Percentiles rank a stretch among this genome's conserved stretches.
Conservation (phyloP, 2,797 vertebrate genomes). For the Gymnocypris eckloni region DNA sequence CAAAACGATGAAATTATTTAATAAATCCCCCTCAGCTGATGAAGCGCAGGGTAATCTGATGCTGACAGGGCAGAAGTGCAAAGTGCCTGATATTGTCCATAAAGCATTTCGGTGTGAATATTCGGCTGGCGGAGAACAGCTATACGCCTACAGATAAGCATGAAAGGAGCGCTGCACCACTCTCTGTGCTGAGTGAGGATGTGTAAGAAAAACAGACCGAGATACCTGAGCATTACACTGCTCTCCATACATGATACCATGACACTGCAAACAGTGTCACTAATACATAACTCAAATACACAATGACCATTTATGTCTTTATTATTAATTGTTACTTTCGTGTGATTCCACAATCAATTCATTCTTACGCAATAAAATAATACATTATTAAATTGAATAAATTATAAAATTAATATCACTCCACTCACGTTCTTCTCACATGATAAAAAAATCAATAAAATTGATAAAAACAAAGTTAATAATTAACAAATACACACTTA, state of each 20-base stretch:
- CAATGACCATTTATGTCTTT: neutral
- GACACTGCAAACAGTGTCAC: neutral
- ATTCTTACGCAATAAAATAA: neutral
- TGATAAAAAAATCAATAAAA: neutral
- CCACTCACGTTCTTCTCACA: neutral
- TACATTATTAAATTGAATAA: neutral
- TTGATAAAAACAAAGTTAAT: neutral
- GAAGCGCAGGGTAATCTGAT: slow-evolving; percentile 22
- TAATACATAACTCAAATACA: neutral
- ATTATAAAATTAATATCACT: neutral
- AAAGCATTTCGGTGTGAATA: slow-evolving; percentile 56
- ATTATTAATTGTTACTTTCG: neutral
- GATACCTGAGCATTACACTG: neutral
- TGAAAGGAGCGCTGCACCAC: neutral
- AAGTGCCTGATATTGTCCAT: slow-evolving; percentile 44
- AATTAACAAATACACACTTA: neutral
- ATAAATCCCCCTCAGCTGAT: slow-evolving; percentile 50
- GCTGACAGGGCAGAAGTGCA: slow-evolving; percentile 56
- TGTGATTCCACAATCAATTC: neutral
- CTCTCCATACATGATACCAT: neutral
- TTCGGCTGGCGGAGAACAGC: slow-evolving; percentile 24
- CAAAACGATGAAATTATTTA: slow-evolving; percentile 56
- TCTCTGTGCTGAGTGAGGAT: slow-evolving; percentile 1
- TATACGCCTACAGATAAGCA: slow-evolving; percentile 9
- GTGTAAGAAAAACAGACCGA: neutral